phyloP scores from a whole-genome alignment of 2,797 vertebrate species.

The Trachops cirrhosus region DNA sequence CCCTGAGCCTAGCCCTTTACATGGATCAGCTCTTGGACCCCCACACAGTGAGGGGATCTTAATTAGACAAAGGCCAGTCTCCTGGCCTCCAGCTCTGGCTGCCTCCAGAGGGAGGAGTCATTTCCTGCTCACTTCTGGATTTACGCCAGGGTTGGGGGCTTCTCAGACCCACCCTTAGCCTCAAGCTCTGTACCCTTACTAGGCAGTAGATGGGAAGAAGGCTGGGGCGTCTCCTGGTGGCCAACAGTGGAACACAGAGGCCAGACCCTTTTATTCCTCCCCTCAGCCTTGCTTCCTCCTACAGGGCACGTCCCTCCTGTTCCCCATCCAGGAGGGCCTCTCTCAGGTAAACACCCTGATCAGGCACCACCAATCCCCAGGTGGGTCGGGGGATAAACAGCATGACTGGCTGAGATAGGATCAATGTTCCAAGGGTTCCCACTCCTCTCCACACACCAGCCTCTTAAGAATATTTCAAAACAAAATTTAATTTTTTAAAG shows the following conservation, averaged over 20 bases:
- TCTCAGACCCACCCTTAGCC: neutral
- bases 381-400: no score
- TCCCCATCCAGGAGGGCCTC: neutral
- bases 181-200: no score
- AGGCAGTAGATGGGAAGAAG: neutral
- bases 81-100: neutral
- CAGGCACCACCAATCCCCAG: neutral
- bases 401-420: neutral
- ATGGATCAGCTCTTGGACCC: neutral
- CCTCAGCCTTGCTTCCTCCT: neutral
- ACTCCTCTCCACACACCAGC: neutral
- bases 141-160: neutral
- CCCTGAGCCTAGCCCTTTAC: neutral
- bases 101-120: neutral
- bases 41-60: neutral
- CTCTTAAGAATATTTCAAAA: neutral
- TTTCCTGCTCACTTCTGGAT: neutral
- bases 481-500: slow-evolving; percentile 3
- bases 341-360: neutral
- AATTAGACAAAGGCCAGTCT: neutral
- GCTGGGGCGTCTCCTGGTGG: slow-evolving; percentile 40
- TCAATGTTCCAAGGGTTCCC: neutral
- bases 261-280: neutral
- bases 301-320: accelerated
- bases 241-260: neutral